phyloP scores from a whole-genome alignment of 1,140 invertebrate genomes.

The Mycetomoellerius zeteki region DNA sequence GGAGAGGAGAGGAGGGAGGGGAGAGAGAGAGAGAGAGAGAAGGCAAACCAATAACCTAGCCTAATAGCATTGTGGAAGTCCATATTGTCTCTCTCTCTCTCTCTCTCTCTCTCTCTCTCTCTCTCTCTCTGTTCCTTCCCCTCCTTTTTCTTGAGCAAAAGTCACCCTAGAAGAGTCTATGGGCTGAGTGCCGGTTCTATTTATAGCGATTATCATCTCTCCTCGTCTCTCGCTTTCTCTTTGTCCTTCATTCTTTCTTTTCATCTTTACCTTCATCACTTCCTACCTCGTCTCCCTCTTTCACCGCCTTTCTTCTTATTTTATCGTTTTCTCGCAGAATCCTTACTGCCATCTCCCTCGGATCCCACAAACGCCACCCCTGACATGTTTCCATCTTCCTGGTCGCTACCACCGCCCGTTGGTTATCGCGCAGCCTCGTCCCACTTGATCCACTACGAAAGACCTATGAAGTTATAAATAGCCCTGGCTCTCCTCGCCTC shows the following conservation, averaged over 20 bases:
- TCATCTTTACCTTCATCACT: not conserved
- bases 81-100: conserved; percentile 42
- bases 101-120: conserved; percentile 21
- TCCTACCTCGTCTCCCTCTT: conserved; percentile 51
- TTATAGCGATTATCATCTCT: conserved; percentile 74
- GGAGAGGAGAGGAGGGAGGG: not conserved
- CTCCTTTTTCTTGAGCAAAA: conserved; percentile 75
- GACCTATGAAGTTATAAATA: conserved; percentile 81
- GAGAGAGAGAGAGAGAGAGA: not conserved
- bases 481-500: conserved; percentile 65
- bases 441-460: conserved; percentile 78
- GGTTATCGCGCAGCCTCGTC: conserved; percentile 58
- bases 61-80: conserved; percentile 75
- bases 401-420: not conserved
- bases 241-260: conserved; percentile 5
- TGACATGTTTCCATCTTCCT: conserved; percentile 50
- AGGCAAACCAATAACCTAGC: conserved; percentile 80
- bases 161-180: conserved; percentile 75
- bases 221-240: conserved; percentile 47
- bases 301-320: not conserved
- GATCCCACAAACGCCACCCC: conserved; percentile 48
- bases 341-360: conserved; percentile 26
- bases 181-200: conserved; percentile 76
- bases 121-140: not conserved
- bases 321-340: not conserved